Percentiles rank a stretch among this genome's conserved stretches.
phyloP scores from a whole-genome alignment of 1,140 invertebrate genomes.

The Bacillus rossius region DNA sequence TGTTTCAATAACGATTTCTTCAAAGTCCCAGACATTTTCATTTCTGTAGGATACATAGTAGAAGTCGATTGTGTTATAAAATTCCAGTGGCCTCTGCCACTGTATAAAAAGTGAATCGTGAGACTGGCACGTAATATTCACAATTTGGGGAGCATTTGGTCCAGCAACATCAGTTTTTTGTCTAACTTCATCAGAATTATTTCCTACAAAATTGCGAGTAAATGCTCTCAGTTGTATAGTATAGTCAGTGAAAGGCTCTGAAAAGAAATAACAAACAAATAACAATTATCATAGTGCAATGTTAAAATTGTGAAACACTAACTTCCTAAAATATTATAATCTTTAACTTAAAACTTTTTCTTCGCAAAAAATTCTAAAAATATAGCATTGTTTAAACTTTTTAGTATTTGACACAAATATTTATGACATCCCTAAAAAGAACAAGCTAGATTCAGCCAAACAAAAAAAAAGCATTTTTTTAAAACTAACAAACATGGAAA shows the following conservation, averaged over 20 bases:
- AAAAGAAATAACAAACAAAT: constrained; percentile 29
- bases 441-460: no score
- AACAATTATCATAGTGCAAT: not conserved
- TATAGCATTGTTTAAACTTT: no score
- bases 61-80: constrained; percentile 69
- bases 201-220: constrained; percentile 65
- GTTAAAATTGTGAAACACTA: not conserved
- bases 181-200: constrained; percentile 62
- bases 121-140: constrained; percentile 75
- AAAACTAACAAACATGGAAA: no score
- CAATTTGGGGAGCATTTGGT: constrained; percentile 69
- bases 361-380: not conserved
- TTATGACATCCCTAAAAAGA: no score
- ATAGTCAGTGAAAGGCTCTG: constrained; percentile 77
- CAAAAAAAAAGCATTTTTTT: no score
- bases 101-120: constrained; percentile 71
- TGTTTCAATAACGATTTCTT: constrained; percentile 56
- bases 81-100: constrained; percentile 69
- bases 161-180: constrained; percentile 75
- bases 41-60: constrained; percentile 70
- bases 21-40: constrained; percentile 50
- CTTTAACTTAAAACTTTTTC: not conserved
- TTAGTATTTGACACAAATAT: no score
- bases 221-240: constrained; percentile 80
- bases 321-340: not conserved